These are phyloP conservation scores for Dallia pectoralis DNA, from an alignment of 2,797 vertebrate species.

Conservation along the genomic window DNA sequence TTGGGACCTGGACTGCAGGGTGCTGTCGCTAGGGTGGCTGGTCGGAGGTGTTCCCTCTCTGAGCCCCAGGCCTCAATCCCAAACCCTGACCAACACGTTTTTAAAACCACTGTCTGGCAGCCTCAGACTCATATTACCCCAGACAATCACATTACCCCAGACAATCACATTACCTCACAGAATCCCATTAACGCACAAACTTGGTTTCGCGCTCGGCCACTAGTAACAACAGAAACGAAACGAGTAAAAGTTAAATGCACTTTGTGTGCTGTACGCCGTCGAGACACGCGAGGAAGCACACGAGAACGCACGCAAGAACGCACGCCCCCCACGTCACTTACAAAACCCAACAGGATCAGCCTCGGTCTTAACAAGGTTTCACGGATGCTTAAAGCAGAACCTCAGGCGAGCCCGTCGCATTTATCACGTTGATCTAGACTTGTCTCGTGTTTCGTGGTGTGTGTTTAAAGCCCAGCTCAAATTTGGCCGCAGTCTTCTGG, in stretches of 20 bases:
- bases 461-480: constrained; percentile 47
- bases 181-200: background rate
- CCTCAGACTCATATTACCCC: constrained; percentile 45
- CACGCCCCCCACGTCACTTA: constrained; percentile 6
- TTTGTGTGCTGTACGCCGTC: background rate
- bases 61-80: constrained; percentile 52
- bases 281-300: no score
- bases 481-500: constrained; percentile 31
- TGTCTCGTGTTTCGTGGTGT: constrained; percentile 53
- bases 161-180: constrained; percentile 6
- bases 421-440: constrained; percentile 43
- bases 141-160: constrained; percentile 27
- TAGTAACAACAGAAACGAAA: background rate
- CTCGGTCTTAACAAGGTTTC: constrained; percentile 20
- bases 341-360: background rate
- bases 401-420: constrained; percentile 46
- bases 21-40: constrained; percentile 12
- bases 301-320: background rate
- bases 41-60: constrained; percentile 28
- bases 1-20: constrained; percentile 21
- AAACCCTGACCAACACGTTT: background rate
- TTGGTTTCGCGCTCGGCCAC: background rate
- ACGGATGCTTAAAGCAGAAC: constrained; percentile 13
- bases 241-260: background rate
- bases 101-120: constrained; percentile 12